A percentile compares a stretch with the other conserved stretches of the same genome.
These are phyloP conservation scores for Micromys minutus DNA, from an alignment of 2,113 vertebrate genomes.

Conservation along the genomic window DNA sequence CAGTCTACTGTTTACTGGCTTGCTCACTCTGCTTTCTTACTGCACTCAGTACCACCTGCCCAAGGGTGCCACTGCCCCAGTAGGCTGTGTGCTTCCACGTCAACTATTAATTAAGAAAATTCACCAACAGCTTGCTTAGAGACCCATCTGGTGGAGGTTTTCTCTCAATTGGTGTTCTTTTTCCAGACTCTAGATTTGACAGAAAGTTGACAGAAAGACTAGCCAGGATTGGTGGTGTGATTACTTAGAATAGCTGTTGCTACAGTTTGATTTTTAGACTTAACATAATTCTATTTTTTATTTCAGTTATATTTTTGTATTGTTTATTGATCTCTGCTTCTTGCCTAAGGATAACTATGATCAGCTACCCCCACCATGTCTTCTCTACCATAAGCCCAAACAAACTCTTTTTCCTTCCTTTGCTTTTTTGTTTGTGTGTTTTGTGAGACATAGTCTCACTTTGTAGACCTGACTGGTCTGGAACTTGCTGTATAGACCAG, in stretches of 20 bases:
- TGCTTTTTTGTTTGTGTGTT: neutral
- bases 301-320: neutral
- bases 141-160: neutral
- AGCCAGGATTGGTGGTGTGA: neutral
- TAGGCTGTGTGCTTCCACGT: too few relatives aligned
- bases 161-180: neutral
- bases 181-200: neutral
- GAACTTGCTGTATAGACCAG: neutral
- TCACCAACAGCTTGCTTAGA: neutral
- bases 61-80: neutral
- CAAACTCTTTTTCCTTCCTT: neutral
- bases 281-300: neutral
- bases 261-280: neutral
- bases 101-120: neutral
- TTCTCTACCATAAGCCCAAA: neutral
- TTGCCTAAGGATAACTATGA: neutral
- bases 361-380: neutral
- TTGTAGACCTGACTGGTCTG: neutral
- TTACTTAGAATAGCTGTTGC: neutral
- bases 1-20: neutral
- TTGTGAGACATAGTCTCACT: neutral
- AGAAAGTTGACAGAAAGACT: neutral
- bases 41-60: neutral
- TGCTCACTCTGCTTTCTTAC: neutral
- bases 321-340: neutral